These are phyloP conservation scores for Abramis brama DNA, from an alignment of 2,113 vertebrate genomes.

Conservation along the genomic window DNA sequence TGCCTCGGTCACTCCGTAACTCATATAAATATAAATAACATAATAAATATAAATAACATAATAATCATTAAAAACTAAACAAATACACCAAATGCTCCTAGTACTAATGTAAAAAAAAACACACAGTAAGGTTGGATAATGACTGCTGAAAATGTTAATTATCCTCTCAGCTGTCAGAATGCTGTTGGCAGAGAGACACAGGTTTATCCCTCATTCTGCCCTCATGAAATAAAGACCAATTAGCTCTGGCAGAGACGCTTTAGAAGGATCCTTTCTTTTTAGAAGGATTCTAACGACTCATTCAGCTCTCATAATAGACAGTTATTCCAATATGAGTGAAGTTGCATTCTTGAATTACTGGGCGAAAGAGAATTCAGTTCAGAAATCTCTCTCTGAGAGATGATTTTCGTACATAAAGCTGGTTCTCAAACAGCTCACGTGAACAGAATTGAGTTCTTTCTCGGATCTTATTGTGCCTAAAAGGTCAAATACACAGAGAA, in stretches of 20 bases:
- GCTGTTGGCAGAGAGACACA: slow-evolving; percentile 42
- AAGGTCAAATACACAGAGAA: not conserved
- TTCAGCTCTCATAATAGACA: slow-evolving; percentile 12
- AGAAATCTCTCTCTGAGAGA: no score
- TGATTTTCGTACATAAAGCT: no score
- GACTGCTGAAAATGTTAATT: slow-evolving; percentile 51
- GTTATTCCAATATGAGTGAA: not conserved
- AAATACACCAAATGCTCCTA: slow-evolving; percentile 20
- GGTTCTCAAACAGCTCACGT: no score
- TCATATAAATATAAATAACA: not conserved
- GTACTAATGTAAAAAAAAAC: slow-evolving; percentile 21
- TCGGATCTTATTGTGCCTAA: not conserved
- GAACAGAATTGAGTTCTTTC: no score
- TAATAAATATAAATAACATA: not conserved
- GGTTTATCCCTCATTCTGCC: slow-evolving; percentile 50
- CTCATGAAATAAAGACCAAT: slow-evolving; percentile 46
- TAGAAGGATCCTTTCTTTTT: slow-evolving; percentile 25
- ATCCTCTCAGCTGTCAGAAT: slow-evolving; percentile 51
- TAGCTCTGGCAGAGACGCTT: slow-evolving; percentile 34
- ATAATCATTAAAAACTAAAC: not conserved
- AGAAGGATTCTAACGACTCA: not conserved
- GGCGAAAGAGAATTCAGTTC: no score
- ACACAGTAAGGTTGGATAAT: slow-evolving; percentile 37
- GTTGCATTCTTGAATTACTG: not conserved
- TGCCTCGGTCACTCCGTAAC: no score